Evolutionary conservation across 2,113 vertebrate species (phyloP).

Genomic region (Clupea harengus): DNA sequence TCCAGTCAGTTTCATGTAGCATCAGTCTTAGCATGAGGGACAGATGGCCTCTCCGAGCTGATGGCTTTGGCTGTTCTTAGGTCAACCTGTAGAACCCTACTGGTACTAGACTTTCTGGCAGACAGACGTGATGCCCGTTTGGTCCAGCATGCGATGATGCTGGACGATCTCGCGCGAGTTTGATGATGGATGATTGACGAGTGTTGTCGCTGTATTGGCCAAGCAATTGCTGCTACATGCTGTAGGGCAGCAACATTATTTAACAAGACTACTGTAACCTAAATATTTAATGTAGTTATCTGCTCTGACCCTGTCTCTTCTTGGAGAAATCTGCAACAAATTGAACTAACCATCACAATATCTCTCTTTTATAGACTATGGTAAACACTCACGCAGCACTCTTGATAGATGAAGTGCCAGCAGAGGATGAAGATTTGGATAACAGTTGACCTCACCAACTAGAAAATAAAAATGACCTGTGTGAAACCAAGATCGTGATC

Average conservation of each 20-base stretch:
- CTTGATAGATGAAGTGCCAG: no score
- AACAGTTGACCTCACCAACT: background rate
- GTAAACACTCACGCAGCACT: background rate
- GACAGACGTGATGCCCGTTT: background rate
- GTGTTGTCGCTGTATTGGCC: background rate
- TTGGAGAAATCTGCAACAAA: background rate
- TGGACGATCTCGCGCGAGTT: background rate
- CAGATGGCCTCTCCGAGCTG: background rate
- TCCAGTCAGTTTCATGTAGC: background rate
- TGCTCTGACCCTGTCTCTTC: background rate
- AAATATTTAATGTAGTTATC: background rate
- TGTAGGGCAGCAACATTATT: background rate
- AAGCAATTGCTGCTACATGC: background rate
- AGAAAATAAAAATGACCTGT: background rate
- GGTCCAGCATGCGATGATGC: background rate
- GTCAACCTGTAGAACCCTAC: background rate
- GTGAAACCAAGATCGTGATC: background rate
- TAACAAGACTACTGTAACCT: background rate
- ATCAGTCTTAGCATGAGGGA: conserved; percentile 2
- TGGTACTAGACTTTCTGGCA: background rate
- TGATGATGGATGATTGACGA: background rate
- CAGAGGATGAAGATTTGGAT: background rate
- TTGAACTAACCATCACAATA: background rate
- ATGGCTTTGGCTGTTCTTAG: background rate
- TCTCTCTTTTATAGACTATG: background rate